These are phyloP conservation scores for Urocitellus parryii DNA, from an alignment of 2,113 vertebrate genomes.

Conservation along the genomic window DNA sequence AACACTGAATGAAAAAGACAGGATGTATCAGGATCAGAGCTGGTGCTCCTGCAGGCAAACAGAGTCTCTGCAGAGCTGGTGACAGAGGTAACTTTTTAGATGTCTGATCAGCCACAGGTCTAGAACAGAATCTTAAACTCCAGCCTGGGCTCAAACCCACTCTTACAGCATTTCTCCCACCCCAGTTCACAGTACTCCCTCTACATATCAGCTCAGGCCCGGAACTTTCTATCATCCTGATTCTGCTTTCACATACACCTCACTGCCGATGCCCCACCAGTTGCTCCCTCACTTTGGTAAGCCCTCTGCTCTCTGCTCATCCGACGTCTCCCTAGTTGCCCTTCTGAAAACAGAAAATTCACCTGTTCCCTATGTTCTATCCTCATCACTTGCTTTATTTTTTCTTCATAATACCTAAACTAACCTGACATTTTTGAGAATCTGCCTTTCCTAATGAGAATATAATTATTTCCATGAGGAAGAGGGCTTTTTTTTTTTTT, in stretches of 20 bases:
- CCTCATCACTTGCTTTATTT: not conserved
- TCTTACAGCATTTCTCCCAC: not conserved
- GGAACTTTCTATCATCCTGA: not conserved
- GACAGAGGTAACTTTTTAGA: not conserved
- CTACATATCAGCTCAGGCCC: not conserved
- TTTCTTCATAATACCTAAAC: not conserved
- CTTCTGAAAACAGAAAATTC: constrained; percentile 12
- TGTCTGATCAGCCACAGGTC: not conserved
- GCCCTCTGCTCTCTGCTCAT: not conserved
- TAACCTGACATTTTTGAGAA: not conserved
- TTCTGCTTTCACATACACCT: not conserved
- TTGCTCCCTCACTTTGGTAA: not conserved
- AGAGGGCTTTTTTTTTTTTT: not conserved
- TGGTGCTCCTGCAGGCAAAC: not conserved
- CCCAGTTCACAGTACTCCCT: not conserved
- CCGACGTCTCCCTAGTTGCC: not conserved
- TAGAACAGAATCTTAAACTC: not conserved
- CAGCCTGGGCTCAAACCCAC: not conserved
- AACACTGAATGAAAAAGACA: not conserved
- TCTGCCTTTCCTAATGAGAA: not conserved
- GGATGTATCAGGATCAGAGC: not conserved
- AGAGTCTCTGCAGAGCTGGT: not conserved
- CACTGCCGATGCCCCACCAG: not conserved
- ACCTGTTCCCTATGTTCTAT: not conserved
- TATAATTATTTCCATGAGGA: not conserved